Percentiles rank a stretch among this genome's conserved stretches.
Evolutionary conservation across 2,797 vertebrate species (phyloP).

Genomic region (Hydrocynus forskahlii): DNA sequence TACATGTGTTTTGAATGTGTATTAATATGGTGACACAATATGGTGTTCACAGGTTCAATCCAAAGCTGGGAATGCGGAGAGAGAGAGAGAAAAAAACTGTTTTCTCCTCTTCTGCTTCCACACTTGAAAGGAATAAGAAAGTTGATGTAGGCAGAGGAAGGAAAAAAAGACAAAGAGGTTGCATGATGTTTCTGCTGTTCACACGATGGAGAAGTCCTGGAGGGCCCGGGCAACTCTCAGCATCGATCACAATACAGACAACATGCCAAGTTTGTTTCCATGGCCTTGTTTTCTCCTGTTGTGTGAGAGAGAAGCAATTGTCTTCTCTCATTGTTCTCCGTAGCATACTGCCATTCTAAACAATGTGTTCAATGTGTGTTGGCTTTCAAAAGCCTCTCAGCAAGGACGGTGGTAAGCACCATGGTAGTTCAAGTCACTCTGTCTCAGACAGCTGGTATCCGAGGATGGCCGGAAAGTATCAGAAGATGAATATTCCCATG

Average conservation of each 20-base stretch:
- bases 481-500: background rate
- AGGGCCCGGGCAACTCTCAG: background rate
- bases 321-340: conserved; percentile 6
- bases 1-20: background rate
- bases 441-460: background rate
- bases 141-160: too few relatives aligned
- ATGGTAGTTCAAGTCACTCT: background rate
- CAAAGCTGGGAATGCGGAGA: background rate
- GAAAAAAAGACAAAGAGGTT: background rate
- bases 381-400: background rate
- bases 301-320: background rate
- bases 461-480: background rate
- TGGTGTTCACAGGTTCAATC: background rate
- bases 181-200: background rate
- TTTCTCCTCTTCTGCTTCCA: too few relatives aligned
- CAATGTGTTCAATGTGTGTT: background rate
- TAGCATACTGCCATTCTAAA: too few relatives aligned
- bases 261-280: conserved; percentile 7
- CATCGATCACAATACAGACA: conserved; percentile 3
- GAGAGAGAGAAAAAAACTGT: background rate
- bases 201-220: background rate
- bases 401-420: background rate
- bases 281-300: background rate
- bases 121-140: too few relatives aligned
- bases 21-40: background rate